Base-by-base conservation (phyloP, 2,888 invertebrate genomes). In the Dorcus hopei region DNA sequence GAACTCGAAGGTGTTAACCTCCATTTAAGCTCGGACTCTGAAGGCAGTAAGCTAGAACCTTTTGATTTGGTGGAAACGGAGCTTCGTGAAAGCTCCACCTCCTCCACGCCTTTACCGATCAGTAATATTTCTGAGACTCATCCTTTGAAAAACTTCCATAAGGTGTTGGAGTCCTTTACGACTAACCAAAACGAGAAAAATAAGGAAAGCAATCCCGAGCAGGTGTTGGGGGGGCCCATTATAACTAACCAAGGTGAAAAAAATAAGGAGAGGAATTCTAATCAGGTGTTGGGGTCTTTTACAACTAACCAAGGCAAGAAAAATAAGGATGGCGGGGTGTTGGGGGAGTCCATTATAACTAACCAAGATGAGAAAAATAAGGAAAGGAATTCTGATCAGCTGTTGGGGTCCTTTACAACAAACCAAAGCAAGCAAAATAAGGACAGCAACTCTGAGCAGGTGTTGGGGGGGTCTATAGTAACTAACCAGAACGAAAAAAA, bases 11-110 rank as follows among this genome's bases (percentile, higher is more conserved):
- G 62, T 9, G 57, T 65, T n/a, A 47, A 52, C 5, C 45, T 68
- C 3, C 69, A 68, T 56, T 51, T 69, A 42, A 69, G 66, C 56
- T 67, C 69, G 1, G 68, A 71, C 52, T 69, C 68, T 14, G 68
- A 68, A 7, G 7, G 26, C 26, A 6, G 3, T 5, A 38, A 59
- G 11, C 53, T 64, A 41, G 55, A 61, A 38, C 62, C 64, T 14
- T 60, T 60, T 33, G 57, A 61, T 49, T 49, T 62, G 23, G 63
- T 63, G 9, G 62, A 67, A 55, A 61, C 64, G 3, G 40, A 61
- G 42, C 11, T 62, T 9, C 38, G 58, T n/a, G 58, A 60, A 16
- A 48, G 42, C 52, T 57, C 58, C 9, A 38, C 38, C 8, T 60
- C 61, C n/a, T 56, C 59, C 16, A 42, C 58, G 9, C 33, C 58